These are phyloP conservation scores for Drosophila watanabei DNA, from an alignment of 1,140 invertebrate genomes.

Conservation along the genomic window DNA sequence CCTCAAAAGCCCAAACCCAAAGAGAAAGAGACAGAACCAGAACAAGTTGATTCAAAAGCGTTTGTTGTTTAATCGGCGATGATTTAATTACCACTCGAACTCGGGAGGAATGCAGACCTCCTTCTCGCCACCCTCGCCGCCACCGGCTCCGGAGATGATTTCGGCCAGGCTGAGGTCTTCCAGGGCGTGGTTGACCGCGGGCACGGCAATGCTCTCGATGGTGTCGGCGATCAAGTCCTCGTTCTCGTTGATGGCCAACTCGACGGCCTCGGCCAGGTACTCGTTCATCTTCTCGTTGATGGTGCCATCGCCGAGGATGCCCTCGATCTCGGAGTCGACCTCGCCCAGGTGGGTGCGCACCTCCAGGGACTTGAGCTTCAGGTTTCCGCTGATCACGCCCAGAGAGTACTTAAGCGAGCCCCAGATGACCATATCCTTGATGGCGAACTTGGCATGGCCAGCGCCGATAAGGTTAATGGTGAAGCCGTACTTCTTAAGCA, in stretches of 20 bases:
- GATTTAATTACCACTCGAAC: conserved; percentile 62
- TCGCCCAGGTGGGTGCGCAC: conserved; percentile 76
- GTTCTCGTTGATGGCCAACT: conserved; percentile 77
- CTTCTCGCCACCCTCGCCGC: conserved; percentile 77
- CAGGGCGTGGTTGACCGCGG: conserved; percentile 64
- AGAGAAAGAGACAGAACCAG: background rate
- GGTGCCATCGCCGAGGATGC: conserved; percentile 71
- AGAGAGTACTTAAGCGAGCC: conserved; percentile 77
- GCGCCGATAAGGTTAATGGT: conserved; percentile 77
- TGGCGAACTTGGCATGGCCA: conserved; percentile 74
- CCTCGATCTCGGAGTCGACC: conserved; percentile 81
- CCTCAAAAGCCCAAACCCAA: background rate
- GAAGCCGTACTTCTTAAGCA: conserved; percentile 77
- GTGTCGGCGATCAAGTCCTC: conserved; percentile 75
- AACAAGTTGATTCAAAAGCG: conserved; percentile 35
- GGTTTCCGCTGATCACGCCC: conserved; percentile 67
- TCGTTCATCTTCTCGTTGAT: conserved; percentile 78
- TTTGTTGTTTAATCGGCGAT: conserved; percentile 51
- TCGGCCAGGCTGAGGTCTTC: conserved; percentile 68
- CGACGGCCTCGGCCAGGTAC: conserved; percentile 71
- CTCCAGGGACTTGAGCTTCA: conserved; percentile 75
- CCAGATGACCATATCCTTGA: conserved; percentile 77
- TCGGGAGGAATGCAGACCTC: conserved; percentile 78
- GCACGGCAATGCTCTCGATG: conserved; percentile 76
- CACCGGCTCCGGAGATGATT: conserved; percentile 53